Evolutionary conservation across 2,888 invertebrate genomes (phyloP), one percentile per base, ranked within the genome.

Genomic region (Parnassius apollo): DNA sequence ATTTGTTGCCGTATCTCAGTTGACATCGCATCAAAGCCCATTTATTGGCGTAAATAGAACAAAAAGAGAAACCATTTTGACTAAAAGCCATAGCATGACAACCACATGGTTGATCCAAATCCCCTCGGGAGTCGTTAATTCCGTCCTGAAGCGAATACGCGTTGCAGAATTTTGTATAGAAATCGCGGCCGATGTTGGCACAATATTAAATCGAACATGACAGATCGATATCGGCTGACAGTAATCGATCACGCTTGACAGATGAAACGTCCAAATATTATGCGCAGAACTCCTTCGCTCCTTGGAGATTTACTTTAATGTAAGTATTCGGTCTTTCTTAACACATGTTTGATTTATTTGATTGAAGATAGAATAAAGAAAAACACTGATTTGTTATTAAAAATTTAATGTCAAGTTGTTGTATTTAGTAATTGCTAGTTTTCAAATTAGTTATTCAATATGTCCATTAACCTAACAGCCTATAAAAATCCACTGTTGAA

Each of bases 241-340:
- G 55, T 59, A 71, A 79, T 79, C 79, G 71, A 77, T 80, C 78
- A 75, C 57, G 54, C 50, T 9, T 70, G 75, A 77, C 79, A 72
- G 65, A 71, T 77, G 60, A 65, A 58, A 68, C 69, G 83, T 83
- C 83, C 82, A 69, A 83, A 83, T 81, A 82, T 83, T 81, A 69
- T 66, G 67, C 63, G 25, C 64, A 53, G 4, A 55, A 57, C 57
- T 42, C 59, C n/a, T 51, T 42, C 11, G 42, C 35, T 48, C 35
- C 49, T 13, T 13, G 3, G 46, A n/a, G 46, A 46, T 13, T 12
- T 35, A 35, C 35, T 35, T 35, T 35, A 35, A 35, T 35, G 35
- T 35, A 35, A 4, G 7, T 35, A 35, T 35, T 35, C 35, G 4
- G 35, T 7, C 35, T 35, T 35, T 35, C 35, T 35, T 35, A 35